phyloP scores from a whole-genome alignment of 1,140 invertebrate genomes.

The Bombus waltoni region DNA sequence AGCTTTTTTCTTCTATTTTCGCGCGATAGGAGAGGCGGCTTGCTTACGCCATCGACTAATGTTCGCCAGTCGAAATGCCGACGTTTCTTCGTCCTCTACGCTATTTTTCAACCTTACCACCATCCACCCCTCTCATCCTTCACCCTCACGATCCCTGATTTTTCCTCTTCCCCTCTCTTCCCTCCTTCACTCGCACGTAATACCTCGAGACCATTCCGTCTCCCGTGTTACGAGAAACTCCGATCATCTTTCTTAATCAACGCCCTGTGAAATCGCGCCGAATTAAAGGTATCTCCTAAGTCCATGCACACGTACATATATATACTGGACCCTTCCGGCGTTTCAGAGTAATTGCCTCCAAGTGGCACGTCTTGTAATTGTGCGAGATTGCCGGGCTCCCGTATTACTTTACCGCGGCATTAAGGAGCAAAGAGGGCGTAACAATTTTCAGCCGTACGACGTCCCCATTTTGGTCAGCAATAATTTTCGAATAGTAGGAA shows the following conservation, averaged over 20 bases:
- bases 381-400: neutral
- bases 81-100: slow-evolving; percentile 31
- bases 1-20: slow-evolving; percentile 51
- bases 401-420: neutral
- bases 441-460: neutral
- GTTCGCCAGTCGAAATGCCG: slow-evolving; percentile 48
- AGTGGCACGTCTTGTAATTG: slow-evolving; percentile 15
- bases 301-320: neutral
- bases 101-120: slow-evolving; percentile 43
- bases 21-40: slow-evolving; percentile 45
- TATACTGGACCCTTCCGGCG: neutral
- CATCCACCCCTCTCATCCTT: neutral
- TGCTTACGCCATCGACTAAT: slow-evolving; percentile 59
- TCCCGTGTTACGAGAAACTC: neutral
- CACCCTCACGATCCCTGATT: neutral
- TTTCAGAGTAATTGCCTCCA: slow-evolving; percentile 5
- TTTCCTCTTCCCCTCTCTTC: neutral
- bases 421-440: neutral
- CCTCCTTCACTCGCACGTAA: neutral
- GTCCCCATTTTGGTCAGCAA: neutral
- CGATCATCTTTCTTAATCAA: slow-evolving; percentile 40
- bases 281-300: slow-evolving; percentile 25
- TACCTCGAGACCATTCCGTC: neutral
- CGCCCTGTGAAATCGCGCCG: slow-evolving; percentile 16
- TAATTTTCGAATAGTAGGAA: neutral